Conservation (phyloP, 2,797 vertebrate species). For the Karalla daura region DNA sequence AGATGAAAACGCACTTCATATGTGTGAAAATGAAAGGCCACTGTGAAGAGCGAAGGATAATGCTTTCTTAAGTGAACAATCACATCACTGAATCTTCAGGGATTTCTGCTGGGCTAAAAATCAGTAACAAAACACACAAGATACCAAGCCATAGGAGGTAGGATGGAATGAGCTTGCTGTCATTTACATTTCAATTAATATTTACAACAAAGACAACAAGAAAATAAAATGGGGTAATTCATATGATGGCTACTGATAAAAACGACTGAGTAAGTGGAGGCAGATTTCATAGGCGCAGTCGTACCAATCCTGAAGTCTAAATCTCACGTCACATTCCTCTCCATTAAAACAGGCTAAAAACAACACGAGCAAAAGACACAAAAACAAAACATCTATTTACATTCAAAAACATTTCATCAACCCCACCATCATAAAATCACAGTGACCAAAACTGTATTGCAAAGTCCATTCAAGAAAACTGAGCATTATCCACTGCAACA, state of each 20-base stretch:
- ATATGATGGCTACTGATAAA: conserved; percentile 13
- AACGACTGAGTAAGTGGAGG: neutral
- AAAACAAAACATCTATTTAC: conserved; percentile 68
- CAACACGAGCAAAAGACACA: conserved; percentile 15
- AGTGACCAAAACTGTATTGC: conserved; percentile 41
- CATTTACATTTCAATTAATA: conserved; percentile 34
- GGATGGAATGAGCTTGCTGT: conserved; percentile 24
- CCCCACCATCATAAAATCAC: conserved; percentile 47
- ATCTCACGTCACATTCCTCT: conserved; percentile 31
- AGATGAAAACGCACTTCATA: conserved; percentile 3
- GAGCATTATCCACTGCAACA: conserved; percentile 23
- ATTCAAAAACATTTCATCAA: conserved; percentile 55
- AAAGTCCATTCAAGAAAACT: conserved; percentile 33
- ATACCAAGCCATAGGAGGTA: conserved; percentile 67
- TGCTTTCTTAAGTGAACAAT: conserved; percentile 1
- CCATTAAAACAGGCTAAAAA: conserved; percentile 32
- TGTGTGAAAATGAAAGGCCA: conserved; percentile 24
- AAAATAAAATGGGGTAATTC: neutral
- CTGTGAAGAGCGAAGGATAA: neutral
- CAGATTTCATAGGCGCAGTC: conserved; percentile 13
- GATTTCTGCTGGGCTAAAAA: conserved; percentile 35
- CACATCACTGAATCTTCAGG: conserved; percentile 6
- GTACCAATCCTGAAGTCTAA: conserved; percentile 46
- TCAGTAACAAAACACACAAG: conserved; percentile 9
- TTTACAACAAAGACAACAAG: conserved; percentile 30